These are phyloP conservation scores for Phalacrocorax carbo DNA, from an alignment of 2,113 vertebrate species.

Conservation along the genomic window DNA sequence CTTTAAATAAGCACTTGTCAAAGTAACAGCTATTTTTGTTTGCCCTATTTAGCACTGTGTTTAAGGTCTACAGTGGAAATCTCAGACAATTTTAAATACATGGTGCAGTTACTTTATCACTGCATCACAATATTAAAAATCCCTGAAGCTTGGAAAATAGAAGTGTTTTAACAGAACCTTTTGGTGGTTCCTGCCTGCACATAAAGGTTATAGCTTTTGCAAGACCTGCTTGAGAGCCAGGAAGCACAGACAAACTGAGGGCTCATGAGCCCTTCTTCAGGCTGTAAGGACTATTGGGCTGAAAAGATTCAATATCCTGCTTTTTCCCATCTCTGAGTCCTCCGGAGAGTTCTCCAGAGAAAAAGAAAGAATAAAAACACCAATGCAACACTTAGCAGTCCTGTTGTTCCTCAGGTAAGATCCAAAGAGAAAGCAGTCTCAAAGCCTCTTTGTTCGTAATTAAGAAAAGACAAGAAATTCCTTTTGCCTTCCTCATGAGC, in stretches of 20 bases:
- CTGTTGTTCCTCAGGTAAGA: neutral
- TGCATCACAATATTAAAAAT: neutral
- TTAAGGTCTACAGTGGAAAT: slow-evolving; percentile 47
- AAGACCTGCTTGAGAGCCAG: neutral
- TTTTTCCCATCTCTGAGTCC: neutral
- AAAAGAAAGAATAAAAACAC: neutral
- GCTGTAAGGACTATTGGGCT: neutral
- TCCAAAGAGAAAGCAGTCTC: neutral
- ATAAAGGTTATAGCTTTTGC: neutral
- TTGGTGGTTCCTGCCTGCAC: neutral
- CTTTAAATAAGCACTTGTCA: slow-evolving; percentile 69
- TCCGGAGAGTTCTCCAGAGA: neutral
- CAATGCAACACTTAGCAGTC: neutral
- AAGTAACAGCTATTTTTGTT: slow-evolving; percentile 68
- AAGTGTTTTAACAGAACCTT: neutral
- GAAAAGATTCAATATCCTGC: neutral
- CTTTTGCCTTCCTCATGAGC: neutral
- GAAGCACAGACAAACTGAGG: neutral
- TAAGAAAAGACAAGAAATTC: neutral
- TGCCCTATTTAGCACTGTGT: slow-evolving; percentile 51
- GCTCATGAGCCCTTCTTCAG: neutral
- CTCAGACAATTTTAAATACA: slow-evolving; percentile 50
- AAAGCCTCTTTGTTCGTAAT: neutral
- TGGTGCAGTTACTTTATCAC: slow-evolving; percentile 20
- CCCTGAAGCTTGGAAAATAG: neutral